These are phyloP conservation scores for Resseliella maxima DNA, from an alignment of 2,888 invertebrate genomes.

Conservation along the genomic window DNA sequence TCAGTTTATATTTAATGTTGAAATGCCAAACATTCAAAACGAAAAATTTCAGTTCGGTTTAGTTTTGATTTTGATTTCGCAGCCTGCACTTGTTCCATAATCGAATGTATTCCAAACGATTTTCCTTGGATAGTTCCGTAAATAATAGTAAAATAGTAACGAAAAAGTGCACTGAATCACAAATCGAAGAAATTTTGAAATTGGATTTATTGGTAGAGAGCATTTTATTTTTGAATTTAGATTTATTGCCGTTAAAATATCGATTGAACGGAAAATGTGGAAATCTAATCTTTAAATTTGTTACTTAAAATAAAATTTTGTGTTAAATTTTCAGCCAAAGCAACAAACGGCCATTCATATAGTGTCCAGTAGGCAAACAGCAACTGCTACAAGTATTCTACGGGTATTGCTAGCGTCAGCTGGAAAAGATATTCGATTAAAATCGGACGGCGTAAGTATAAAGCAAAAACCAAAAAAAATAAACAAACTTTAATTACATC, in stretches of 20 bases:
- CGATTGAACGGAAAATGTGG: neutral
- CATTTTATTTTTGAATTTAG: neutral
- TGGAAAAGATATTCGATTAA: conserved; percentile 88
- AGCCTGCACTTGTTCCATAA: conserved; percentile 27
- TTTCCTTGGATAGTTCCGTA: too few species aligned
- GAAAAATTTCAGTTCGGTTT: neutral
- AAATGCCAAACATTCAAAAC: neutral
- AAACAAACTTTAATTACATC: neutral
- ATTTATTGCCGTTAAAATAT: too few species aligned
- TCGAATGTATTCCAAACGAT: neutral
- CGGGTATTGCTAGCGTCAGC: conserved; percentile 87
- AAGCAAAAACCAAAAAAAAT: too few species aligned
- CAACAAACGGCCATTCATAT: conserved; percentile 95
- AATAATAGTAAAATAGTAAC: too few species aligned
- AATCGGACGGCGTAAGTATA: conserved; percentile 85
- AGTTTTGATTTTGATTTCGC: conserved; percentile 50
- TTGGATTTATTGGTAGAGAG: neutral
- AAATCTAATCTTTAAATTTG: neutral
- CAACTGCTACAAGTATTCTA: conserved; percentile 90
- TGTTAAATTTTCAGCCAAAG: conserved; percentile 75
- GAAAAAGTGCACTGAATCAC: too few species aligned
- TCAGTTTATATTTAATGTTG: neutral
- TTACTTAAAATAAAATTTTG: neutral
- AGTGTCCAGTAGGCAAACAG: conserved; percentile 92
- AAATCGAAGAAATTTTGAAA: neutral